These are phyloP conservation scores for Cataglyphis albicans DNA, from an alignment of 2,888 invertebrate genomes.

Conservation along the genomic window DNA sequence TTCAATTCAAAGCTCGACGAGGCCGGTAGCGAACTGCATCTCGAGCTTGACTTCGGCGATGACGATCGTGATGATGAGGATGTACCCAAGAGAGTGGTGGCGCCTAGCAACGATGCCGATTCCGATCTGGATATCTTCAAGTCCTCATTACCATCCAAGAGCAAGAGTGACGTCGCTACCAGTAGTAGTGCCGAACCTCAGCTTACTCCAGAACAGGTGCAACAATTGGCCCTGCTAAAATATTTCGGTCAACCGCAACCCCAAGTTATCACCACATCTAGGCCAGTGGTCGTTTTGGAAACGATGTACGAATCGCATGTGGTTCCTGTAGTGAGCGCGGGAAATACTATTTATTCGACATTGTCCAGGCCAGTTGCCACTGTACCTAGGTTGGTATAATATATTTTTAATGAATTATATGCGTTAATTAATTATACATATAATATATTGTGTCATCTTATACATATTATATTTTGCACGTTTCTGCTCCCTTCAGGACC, in stretches of 20 bases:
- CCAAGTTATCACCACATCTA: slow-evolving; percentile 92
- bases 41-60: slow-evolving; percentile 95
- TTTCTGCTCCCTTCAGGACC: slow-evolving; percentile 86
- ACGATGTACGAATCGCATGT: slow-evolving; percentile 94
- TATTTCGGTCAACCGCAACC: slow-evolving; percentile 89
- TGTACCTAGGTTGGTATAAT: slow-evolving; percentile 86
- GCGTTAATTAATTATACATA: neutral
- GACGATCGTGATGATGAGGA: slow-evolving; percentile 88
- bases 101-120: slow-evolving; percentile 87
- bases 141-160: slow-evolving; percentile 86
- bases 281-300: slow-evolving; percentile 91
- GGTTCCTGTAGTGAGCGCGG: slow-evolving; percentile 92
- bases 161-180: slow-evolving; percentile 88
- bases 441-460: neutral
- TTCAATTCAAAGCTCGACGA: slow-evolving; percentile 95
- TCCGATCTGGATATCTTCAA: slow-evolving; percentile 91
- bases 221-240: slow-evolving; percentile 91
- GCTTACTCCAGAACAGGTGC: slow-evolving; percentile 91
- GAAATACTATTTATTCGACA: slow-evolving; percentile 92
- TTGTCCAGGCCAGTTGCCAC: slow-evolving; percentile 93
- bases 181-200: slow-evolving; percentile 83
- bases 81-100: slow-evolving; percentile 86
- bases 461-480: neutral
- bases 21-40: slow-evolving; percentile 94
- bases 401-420: neutral